Conservation (phyloP, 2,888 invertebrate genomes). For the Alentia gelatinosa region DNA sequence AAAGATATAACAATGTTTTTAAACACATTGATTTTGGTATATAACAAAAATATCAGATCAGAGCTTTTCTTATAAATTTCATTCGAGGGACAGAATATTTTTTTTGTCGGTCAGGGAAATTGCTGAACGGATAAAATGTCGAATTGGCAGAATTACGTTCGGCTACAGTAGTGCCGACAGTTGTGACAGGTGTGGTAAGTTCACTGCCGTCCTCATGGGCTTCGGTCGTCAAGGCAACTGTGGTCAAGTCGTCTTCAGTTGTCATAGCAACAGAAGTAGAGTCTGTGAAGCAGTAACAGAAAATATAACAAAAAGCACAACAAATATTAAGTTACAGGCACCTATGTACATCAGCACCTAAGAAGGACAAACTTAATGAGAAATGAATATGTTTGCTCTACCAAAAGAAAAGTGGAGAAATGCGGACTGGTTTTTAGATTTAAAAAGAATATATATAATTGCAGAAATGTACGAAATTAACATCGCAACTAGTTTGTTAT, state of each 20-base stretch:
- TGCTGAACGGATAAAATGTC: neutral
- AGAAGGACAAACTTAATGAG: too few relatives aligned
- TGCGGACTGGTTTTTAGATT: too few relatives aligned
- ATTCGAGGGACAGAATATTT: too few relatives aligned
- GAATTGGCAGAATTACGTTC: neutral
- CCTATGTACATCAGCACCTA: too few relatives aligned
- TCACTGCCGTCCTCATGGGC: neutral
- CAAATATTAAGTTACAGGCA: too few relatives aligned
- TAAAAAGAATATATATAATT: too few relatives aligned
- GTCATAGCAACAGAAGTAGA: neutral
- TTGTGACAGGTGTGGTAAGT: neutral
- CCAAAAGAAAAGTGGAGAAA: too few relatives aligned
- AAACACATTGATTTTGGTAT: neutral
- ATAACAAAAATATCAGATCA: neutral
- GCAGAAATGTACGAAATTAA: too few relatives aligned
- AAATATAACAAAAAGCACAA: neutral
- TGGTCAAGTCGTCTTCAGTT: conserved; percentile 10
- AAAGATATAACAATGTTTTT: neutral
- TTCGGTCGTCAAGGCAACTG: neutral
- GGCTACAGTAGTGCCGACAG: neutral
- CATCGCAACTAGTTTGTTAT: too few relatives aligned
- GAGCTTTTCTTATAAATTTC: neutral
- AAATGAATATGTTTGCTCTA: too few relatives aligned
- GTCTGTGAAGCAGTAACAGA: neutral
- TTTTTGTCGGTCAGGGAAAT: too few relatives aligned